These are phyloP conservation scores for Asbolus verrucosus DNA, from an alignment of 1,140 invertebrate species.

Conservation along the genomic window DNA sequence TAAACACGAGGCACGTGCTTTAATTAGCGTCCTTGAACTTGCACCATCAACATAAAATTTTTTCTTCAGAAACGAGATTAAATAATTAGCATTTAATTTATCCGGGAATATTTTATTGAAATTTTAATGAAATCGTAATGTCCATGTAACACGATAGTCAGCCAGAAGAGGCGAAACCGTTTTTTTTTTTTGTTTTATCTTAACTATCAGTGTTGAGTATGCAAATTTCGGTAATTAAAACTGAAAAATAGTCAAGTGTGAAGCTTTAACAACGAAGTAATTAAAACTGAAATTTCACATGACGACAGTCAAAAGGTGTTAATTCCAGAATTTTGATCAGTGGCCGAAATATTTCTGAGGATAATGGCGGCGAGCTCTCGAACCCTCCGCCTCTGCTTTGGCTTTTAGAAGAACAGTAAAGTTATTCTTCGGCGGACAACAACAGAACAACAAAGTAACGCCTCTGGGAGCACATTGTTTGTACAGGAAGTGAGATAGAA, in stretches of 20 bases:
- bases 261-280: conserved; percentile 6
- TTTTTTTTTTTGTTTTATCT: conserved; percentile 22
- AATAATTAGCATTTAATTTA: background rate
- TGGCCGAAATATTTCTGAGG: too few species aligned
- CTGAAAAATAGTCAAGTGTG: conserved; percentile 21
- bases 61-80: background rate
- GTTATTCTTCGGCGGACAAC: conserved; percentile 15
- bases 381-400: conserved; percentile 15
- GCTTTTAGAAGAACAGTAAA: conserved; percentile 6
- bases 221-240: conserved; percentile 18
- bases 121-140: conserved; percentile 15
- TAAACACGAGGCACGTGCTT: background rate
- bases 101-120: conserved; percentile 8
- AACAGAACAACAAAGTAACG: conserved; percentile 36
- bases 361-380: conserved; percentile 12
- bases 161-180: background rate
- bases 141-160: conserved; percentile 21
- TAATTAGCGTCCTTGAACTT: conserved; percentile 14
- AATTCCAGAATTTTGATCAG: too few species aligned
- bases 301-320: too few species aligned
- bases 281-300: too few species aligned
- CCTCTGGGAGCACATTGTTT: conserved; percentile 40
- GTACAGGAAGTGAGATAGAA: conserved; percentile 41
- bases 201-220: conserved; percentile 1
- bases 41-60: background rate